Percentiles rank a stretch among this genome's conserved stretches.
Evolutionary conservation across 2,888 invertebrate species (phyloP).

Genomic region (Entomobrya proxima): DNA sequence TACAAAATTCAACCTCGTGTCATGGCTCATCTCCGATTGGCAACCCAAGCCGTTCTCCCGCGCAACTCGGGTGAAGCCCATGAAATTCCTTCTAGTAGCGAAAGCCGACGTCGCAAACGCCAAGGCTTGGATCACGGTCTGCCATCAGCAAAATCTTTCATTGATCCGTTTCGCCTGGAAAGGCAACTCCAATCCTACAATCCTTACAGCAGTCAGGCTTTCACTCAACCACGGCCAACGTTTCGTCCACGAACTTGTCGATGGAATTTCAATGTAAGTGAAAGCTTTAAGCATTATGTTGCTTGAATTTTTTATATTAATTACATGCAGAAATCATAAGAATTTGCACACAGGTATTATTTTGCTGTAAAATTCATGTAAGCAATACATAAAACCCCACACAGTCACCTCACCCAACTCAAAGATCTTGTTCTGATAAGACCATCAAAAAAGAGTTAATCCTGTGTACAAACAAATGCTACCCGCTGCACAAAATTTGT

Average conservation of each 20-base stretch:
- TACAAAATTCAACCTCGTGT: conserved; percentile 74
- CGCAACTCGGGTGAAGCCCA: not conserved
- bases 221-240: conserved; percentile 11
- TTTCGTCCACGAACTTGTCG: conserved; percentile 63
- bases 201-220: conserved; percentile 7
- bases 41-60: conserved; percentile 48
- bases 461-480: no score
- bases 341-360: no score
- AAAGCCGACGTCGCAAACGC: not conserved
- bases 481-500: no score
- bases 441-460: not conserved
- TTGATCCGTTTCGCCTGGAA: conserved; percentile 21
- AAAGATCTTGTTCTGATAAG: conserved; percentile 50
- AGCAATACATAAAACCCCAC: no score
- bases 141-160: not conserved
- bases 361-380: no score
- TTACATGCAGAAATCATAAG: no score
- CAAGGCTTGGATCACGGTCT: not conserved
- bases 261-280: conserved; percentile 72
- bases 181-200: conserved; percentile 35
- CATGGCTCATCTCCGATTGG: conserved; percentile 68
- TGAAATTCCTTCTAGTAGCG: not conserved
- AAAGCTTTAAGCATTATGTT: no score
- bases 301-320: no score
- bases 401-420: not conserved